Evolutionary conservation across 2,797 vertebrate genomes (phyloP).

Genomic region (Sebastes taczanowskii): DNA sequence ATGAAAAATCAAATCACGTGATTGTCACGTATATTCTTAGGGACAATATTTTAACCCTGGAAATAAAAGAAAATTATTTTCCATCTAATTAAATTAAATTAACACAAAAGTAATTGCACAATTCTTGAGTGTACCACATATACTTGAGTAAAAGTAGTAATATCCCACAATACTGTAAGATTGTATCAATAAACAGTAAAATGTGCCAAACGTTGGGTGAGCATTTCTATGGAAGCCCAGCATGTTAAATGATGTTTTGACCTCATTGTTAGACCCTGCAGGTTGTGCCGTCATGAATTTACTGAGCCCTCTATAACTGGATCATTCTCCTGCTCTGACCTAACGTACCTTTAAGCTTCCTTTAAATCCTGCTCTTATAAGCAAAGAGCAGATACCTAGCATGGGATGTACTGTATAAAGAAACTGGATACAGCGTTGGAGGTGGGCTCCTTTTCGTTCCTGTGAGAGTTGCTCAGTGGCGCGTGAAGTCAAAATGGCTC

Average conservation of each 20-base stretch:
- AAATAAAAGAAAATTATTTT: too few species aligned
- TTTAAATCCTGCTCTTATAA: neutral
- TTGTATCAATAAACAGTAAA: neutral
- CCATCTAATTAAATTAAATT: too few species aligned
- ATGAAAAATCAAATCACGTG: too few species aligned
- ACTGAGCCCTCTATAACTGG: neutral
- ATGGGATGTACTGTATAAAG: too few species aligned
- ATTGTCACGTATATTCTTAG: too few species aligned
- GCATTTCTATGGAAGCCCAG: neutral
- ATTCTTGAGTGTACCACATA: too few species aligned
- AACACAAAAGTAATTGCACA: too few species aligned
- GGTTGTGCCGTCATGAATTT: neutral
- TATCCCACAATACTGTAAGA: neutral
- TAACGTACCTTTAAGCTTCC: neutral
- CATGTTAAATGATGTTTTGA: neutral
- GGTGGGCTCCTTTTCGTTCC: too few species aligned
- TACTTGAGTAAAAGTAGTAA: neutral
- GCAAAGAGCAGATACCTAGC: neutral
- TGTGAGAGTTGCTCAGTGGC: too few species aligned
- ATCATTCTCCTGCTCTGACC: neutral
- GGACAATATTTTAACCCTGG: too few species aligned
- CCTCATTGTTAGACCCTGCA: neutral
- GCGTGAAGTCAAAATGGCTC: too few species aligned
- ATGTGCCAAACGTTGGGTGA: neutral
- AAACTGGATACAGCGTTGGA: too few species aligned